These are phyloP conservation scores for Gymnothorax reevesii DNA, from an alignment of 2,797 vertebrate genomes.

Conservation along the genomic window DNA sequence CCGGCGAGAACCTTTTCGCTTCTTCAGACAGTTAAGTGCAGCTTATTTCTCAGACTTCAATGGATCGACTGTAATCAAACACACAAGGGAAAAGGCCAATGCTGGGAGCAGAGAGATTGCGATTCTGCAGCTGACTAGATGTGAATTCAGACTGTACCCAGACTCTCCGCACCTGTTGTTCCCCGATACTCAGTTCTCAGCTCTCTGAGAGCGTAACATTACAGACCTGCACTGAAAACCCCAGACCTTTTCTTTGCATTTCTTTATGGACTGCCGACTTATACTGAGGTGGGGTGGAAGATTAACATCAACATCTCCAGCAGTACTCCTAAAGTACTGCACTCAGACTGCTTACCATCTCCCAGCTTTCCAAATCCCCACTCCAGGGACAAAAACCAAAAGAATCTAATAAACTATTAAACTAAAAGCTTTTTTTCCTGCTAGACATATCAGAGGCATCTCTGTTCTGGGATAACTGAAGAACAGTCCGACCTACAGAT, in stretches of 20 bases:
- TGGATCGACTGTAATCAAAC: neutral
- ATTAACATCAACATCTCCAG: neutral
- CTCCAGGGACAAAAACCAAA: neutral
- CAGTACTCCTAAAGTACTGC: neutral
- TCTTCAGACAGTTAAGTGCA: neutral
- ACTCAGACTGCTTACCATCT: neutral
- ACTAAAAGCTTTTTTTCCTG: neutral
- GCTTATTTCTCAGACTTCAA: neutral
- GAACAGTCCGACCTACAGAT: neutral
- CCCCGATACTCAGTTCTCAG: neutral
- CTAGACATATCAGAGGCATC: neutral
- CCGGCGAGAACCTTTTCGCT: neutral
- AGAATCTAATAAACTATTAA: too few species aligned
- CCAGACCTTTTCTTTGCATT: neutral
- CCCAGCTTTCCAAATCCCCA: neutral
- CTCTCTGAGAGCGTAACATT: neutral
- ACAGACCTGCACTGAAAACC: neutral
- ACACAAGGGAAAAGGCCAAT: neutral
- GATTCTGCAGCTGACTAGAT: slow-evolving; percentile 15
- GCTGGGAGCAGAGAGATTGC: neutral
- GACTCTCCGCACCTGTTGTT: neutral
- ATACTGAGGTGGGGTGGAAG: neutral
- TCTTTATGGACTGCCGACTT: neutral
- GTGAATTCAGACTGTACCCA: neutral
- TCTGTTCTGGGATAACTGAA: neutral